Conservation (phyloP, 2,113 vertebrate genomes). For the Rhinogobius similis region DNA sequence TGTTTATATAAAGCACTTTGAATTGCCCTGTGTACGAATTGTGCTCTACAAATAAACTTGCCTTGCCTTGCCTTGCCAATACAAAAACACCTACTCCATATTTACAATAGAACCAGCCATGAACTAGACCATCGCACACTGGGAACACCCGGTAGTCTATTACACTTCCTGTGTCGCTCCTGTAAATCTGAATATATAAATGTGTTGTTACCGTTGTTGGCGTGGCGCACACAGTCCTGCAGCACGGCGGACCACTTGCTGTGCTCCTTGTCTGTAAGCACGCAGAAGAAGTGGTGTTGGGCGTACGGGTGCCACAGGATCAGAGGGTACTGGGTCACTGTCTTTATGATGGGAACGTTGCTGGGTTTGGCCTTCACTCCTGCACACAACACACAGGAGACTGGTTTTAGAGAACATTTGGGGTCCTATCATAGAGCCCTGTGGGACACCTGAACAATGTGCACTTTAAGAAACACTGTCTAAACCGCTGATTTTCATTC, state of each 20-base stretch:
- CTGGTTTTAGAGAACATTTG: not conserved
- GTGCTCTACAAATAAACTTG: too few relatives aligned
- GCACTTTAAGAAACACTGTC: too few relatives aligned
- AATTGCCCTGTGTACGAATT: too few relatives aligned
- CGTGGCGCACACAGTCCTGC: slow-evolving; percentile 90
- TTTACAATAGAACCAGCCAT: too few relatives aligned
- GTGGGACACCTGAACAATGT: not conserved
- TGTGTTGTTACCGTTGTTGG: slow-evolving; percentile 84
- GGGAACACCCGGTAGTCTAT: too few relatives aligned
- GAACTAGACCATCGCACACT: too few relatives aligned
- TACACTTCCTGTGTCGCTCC: not conserved
- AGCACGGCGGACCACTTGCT: slow-evolving; percentile 90
- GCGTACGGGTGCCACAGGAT: slow-evolving; percentile 94
- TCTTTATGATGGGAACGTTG: slow-evolving; percentile 82
- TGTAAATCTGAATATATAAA: not conserved
- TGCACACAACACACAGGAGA: slow-evolving; percentile 12
- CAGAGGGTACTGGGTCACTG: slow-evolving; percentile 84
- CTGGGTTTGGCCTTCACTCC: slow-evolving; percentile 81
- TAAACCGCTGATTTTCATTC: too few relatives aligned
- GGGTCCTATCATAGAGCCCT: not conserved
- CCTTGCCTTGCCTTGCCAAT: too few relatives aligned
- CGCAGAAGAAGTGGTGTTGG: slow-evolving; percentile 90
- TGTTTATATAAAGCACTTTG: too few relatives aligned
- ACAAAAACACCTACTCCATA: too few relatives aligned
- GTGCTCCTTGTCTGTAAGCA: slow-evolving; percentile 92